Evolutionary conservation across 1,140 invertebrate genomes (phyloP).

Genomic region (Drosophila lowei): DNA sequence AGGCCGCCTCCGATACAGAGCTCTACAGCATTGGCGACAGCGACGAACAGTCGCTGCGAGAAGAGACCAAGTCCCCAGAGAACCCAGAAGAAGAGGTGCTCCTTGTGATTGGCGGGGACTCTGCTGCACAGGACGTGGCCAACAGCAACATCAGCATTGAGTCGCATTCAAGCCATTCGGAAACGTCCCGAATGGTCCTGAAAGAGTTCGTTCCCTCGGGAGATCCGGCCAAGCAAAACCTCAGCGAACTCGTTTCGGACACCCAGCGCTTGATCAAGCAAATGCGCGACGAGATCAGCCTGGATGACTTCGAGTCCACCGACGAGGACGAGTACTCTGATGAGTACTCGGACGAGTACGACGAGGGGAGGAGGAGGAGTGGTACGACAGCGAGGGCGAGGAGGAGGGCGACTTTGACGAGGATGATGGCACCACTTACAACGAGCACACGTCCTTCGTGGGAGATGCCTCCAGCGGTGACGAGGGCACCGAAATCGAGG

Average conservation of each 20-base stretch:
- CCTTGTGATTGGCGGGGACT: constrained; percentile 23
- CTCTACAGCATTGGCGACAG: constrained; percentile 63
- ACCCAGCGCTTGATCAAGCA: constrained; percentile 86
- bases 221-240: constrained; percentile 83
- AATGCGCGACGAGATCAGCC: constrained; percentile 86
- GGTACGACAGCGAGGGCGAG: constrained; percentile 84
- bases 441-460: constrained; percentile 46
- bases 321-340: constrained; percentile 84
- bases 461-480: constrained; percentile 70
- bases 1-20: constrained; percentile 65
- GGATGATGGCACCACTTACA: constrained; percentile 55
- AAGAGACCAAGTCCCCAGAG: constrained; percentile 30
- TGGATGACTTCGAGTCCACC: constrained; percentile 85
- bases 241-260: constrained; percentile 85
- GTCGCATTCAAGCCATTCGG: constrained; percentile 51
- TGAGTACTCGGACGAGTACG: constrained; percentile 83
- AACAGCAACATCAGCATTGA: constrained; percentile 50
- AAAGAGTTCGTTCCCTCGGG: constrained; percentile 74
- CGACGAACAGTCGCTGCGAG: constrained; percentile 31
- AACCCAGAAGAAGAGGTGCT: constrained; percentile 37
- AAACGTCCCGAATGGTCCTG: constrained; percentile 36
- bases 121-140: constrained; percentile 25
- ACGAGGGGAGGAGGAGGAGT: constrained; percentile 84
- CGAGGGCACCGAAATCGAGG: constrained; percentile 63
- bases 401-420: constrained; percentile 73